Conservation (phyloP, 2,797 vertebrate genomes). For the Arctocebus calabarensis region DNA sequence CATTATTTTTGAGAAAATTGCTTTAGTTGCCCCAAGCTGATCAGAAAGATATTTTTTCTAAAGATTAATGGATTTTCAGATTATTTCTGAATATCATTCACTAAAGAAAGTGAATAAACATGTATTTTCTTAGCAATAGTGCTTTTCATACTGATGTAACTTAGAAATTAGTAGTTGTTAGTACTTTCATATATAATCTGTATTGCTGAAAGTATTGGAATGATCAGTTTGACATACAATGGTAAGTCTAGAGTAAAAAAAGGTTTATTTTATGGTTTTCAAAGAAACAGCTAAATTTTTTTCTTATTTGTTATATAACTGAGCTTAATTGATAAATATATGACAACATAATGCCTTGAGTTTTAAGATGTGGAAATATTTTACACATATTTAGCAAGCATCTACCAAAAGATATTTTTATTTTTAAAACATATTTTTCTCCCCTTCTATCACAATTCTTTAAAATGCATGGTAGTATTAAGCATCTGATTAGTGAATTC, state of each 20-base stretch:
- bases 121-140: constrained; percentile 51
- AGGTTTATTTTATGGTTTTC: constrained; percentile 46
- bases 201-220: constrained; percentile 25
- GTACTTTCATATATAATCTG: constrained; percentile 30
- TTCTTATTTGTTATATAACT: constrained; percentile 26
- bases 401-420: constrained; percentile 59
- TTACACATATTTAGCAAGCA: constrained; percentile 2
- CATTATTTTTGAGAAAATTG: constrained; percentile 72
- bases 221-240: background rate
- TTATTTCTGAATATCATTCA: constrained; percentile 53
- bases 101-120: constrained; percentile 55
- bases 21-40: constrained; percentile 42
- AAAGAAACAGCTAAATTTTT: constrained; percentile 52
- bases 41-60: constrained; percentile 39
- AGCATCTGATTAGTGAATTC: constrained; percentile 53
- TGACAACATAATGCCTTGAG: background rate
- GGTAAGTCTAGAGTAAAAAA: background rate
- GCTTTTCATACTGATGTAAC: background rate
- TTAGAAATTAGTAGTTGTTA: constrained; percentile 16
- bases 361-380: constrained; percentile 33
- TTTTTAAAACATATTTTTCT: constrained; percentile 45
- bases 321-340: constrained; percentile 40
- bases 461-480: constrained; percentile 38
- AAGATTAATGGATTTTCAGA: constrained; percentile 61
- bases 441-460: background rate